Evolutionary conservation across 2,797 vertebrate species (phyloP), one percentile per base, ranked within the genome.

Genomic region (Bradypodion pumilum): DNA sequence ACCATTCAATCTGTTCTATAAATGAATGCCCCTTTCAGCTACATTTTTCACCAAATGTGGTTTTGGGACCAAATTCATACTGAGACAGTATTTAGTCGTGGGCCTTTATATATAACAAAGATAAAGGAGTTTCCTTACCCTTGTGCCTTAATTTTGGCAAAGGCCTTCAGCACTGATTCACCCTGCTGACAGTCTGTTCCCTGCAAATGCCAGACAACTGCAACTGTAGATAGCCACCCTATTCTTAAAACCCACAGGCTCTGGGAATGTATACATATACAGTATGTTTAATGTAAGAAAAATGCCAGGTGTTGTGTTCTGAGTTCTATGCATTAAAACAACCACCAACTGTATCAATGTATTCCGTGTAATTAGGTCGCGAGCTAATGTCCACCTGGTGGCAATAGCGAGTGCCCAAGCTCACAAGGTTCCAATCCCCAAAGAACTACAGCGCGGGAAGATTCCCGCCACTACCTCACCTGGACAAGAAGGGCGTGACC

Each of bases 171-270:
- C 73, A 81, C 27, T 85, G 65, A 85, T 81, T 85, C 65, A 63
- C n/a, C 27, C 52, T 85, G 65, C 52, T 85, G 84, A 72, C 79
- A 85, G 56, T 70, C 79, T 85, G 79, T 81, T 81, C 79, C 56
- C 27, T 63, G 25, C 63, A 56, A 76, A 62, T 81, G 79, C 74
- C 84, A 81, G 78, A 75, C 78, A 37, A n/a, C 35, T 69, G 7
- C 69, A 44, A 44, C 40, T 72, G 52, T 35, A 49, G 4, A 40
- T 56, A 63, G n/a, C 52, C 60, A 77, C 7, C 25, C 69, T 74
- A 27, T 81, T 77, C 66, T 72, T 44, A 59, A 77, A 83, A 70
- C 29, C 35, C n/a, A 81, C 13, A n/a, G 49, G 76, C 46, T 15
- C 72, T 44, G 46, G 40, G 46, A 78, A 62, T 56, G 8, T 21